Percentiles rank a stretch among this genome's conserved stretches.
Conservation (phyloP, 2,888 invertebrate species). For the Heliconius sara region DNA sequence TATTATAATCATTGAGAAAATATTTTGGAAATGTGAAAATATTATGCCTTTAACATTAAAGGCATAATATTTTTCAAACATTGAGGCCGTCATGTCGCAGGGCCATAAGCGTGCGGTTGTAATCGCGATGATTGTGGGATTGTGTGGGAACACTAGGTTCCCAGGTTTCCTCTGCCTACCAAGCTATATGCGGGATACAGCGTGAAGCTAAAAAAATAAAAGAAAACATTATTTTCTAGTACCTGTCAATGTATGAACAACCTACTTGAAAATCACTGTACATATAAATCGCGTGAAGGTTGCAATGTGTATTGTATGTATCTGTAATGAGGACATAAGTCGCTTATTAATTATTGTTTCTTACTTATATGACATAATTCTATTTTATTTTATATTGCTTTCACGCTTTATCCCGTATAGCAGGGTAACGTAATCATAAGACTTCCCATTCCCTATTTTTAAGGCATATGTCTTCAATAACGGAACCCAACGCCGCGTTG, state of each 20-base stretch:
- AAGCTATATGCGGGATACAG: no score
- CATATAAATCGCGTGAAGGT: constrained; percentile 39
- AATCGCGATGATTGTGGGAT: no score
- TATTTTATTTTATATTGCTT: background rate
- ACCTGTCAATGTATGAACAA: background rate
- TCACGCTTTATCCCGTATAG: background rate
- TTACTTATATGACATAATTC: constrained; percentile 6
- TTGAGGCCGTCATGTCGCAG: no score
- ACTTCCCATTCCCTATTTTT: background rate
- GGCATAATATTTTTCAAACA: no score
- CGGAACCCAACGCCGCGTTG: background rate
- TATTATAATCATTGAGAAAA: no score
- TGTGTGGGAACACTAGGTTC: no score
- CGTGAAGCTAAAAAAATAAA: background rate
- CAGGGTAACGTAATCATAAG: background rate
- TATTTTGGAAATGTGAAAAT: no score
- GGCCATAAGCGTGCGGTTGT: no score
- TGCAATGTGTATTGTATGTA: constrained; percentile 17
- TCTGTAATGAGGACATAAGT: constrained; percentile 24
- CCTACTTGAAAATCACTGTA: constrained; percentile 22
- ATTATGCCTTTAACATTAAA: no score
- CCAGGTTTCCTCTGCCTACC: no score
- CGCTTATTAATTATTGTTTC: constrained; percentile 1
- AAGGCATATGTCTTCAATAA: background rate
- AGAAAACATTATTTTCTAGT: no score